These are phyloP conservation scores for Aix galericulata DNA, from an alignment of 2,113 vertebrate genomes.

Conservation along the genomic window DNA sequence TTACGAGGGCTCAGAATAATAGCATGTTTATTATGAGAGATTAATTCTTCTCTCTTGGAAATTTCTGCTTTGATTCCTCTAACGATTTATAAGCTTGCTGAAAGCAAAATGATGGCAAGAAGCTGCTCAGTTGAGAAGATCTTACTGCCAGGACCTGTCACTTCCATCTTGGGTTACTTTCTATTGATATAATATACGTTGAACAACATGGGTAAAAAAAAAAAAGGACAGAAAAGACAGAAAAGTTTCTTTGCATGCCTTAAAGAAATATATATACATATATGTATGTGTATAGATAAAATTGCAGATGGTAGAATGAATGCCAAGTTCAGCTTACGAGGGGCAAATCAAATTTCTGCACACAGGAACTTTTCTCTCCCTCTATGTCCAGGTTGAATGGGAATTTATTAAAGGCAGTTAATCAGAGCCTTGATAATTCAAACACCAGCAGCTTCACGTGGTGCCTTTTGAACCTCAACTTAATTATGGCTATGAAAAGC, in stretches of 20 bases:
- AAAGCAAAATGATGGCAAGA: not conserved
- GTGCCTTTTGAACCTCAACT: not conserved
- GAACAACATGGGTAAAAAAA: not conserved
- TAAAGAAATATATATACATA: not conserved
- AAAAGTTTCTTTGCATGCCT: conserved; percentile 5
- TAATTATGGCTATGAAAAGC: not conserved
- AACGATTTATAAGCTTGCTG: not conserved
- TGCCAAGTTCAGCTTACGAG: not conserved
- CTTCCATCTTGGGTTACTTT: not conserved
- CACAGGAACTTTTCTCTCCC: not conserved
- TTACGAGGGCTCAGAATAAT: not conserved
- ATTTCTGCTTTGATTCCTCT: not conserved
- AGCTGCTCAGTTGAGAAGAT: not conserved
- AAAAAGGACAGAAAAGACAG: conserved; percentile 55
- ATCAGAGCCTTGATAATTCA: not conserved
- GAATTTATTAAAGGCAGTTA: not conserved
- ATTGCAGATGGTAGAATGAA: not conserved
- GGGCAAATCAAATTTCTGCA: not conserved
- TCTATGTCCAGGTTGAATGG: not conserved
- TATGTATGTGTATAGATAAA: not conserved
- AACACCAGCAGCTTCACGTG: not conserved
- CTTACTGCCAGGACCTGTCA: not conserved
- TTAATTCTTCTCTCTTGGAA: not conserved
- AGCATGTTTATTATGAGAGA: not conserved
- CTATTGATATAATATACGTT: not conserved